Conservation (phyloP, 1,140 invertebrate genomes). For the Meloidogyne floridensis region DNA sequence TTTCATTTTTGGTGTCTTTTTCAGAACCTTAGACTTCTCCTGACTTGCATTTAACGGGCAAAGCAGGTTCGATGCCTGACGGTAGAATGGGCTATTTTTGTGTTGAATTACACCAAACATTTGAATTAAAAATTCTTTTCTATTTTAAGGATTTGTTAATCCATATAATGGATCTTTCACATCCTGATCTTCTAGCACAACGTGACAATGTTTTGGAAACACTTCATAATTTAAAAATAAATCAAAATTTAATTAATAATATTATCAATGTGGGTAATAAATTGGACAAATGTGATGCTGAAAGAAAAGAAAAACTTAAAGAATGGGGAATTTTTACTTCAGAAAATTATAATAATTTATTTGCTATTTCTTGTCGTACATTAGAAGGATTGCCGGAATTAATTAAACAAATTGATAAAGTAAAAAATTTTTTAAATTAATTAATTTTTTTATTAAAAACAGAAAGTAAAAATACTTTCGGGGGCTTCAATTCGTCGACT, state of each 20-base stretch:
- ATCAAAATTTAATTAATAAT: conserved; percentile 69
- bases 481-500: conserved; percentile 36
- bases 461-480: conserved; percentile 38
- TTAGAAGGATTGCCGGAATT: conserved; percentile 35
- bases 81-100: too few species aligned
- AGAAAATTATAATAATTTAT: conserved; percentile 4
- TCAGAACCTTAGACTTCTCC: too few species aligned
- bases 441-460: neutral
- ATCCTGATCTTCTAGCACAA: conserved; percentile 77
- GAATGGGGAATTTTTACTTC: conserved; percentile 18
- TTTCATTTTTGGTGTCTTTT: too few species aligned
- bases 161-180: conserved; percentile 81
- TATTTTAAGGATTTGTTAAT: conserved; percentile 77
- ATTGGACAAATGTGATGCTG: conserved; percentile 67
- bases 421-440: conserved; percentile 9
- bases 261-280: conserved; percentile 83
- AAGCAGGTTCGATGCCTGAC: too few species aligned
- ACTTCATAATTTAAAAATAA: conserved; percentile 71
- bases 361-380: conserved; percentile 47
- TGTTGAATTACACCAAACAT: too few species aligned
- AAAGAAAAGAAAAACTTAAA: conserved; percentile 17
- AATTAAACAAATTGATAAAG: conserved; percentile 39
- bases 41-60: too few species aligned
- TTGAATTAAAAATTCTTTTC: conserved; percentile 13
- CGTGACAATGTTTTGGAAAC: conserved; percentile 75